Evolutionary conservation across 2,113 vertebrate species (phyloP), one percentile per base, ranked within the genome.

Genomic region (Scartelaos histophorus): DNA sequence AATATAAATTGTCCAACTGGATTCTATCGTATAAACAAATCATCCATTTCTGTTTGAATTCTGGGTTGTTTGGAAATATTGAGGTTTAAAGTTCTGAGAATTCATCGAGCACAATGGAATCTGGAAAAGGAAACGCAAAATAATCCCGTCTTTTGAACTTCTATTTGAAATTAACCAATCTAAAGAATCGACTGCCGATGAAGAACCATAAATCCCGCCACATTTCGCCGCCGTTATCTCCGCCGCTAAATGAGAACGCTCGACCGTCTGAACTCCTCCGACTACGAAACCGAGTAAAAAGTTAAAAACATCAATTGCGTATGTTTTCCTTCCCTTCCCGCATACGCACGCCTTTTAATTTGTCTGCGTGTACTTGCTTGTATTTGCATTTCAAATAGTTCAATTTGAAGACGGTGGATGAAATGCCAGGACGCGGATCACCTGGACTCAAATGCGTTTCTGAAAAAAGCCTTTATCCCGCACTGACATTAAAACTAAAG

Each of bases 301-400:
- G 87, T 85, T 89, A 82, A 78, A n/a, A 79, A 89, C 85, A 87
- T 90, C 82, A 90, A 90, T 91, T 85, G 89, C 88, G 82, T 87
- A 85, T 29, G 85, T 83, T 70, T 61, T 75, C 66, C 46, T 3
- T 19, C 29, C 17, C 43, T 19, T n/a, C 19, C 17, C 4, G 47
- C 25, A 25, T 74, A 74, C 34, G 47, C 77, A 76, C 75, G 78
- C 81, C 78, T 89, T 85, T 92, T 93, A 89, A 93, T 93, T 92
- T 93, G 88, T 90, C 89, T 87, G 87, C 86, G 79, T 90, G 84
- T 86, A 91, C 83, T 80, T 89, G 76, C 85, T 79, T 88, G 82
- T 87, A 94, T 94, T 94, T 93, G 94, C 94, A 94, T 94, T 94
- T 94, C 93, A 94, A 94, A 94, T 92, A 79, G 78, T 88, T 87